Percentiles rank a stretch among this genome's conserved stretches.
Evolutionary conservation across 2,797 vertebrate genomes (phyloP).

Genomic region (Rachycentron canadum): DNA sequence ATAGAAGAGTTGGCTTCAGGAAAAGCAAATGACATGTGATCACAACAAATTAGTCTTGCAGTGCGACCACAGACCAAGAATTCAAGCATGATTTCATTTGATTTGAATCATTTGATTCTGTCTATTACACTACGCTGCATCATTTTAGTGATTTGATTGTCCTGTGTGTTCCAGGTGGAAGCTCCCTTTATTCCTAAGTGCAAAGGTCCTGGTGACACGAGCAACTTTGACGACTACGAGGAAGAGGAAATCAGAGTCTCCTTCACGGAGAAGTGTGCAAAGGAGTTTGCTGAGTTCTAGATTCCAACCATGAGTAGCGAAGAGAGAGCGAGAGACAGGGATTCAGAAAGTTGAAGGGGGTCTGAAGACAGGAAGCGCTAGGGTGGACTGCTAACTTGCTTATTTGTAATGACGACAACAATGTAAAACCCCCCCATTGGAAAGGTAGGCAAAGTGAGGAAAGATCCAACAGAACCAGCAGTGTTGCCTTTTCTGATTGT

Average conservation of each 20-base stretch:
- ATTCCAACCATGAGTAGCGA: conserved; percentile 73
- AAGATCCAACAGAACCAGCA: conserved; percentile 86
- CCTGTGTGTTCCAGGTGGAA: conserved; percentile 86
- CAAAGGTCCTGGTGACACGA: conserved; percentile 95
- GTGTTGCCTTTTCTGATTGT: conserved; percentile 88
- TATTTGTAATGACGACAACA: conserved; percentile 82
- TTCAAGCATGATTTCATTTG: not conserved
- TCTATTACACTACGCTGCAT: not conserved
- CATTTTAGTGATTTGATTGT: conserved; percentile 13
- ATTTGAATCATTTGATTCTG: not conserved
- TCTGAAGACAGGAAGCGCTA: conserved; percentile 68
- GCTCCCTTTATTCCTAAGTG: conserved; percentile 97
- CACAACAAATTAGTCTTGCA: not conserved
- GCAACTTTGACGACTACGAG: conserved; percentile 97
- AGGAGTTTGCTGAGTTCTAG: conserved; percentile 97
- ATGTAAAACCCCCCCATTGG: conserved; percentile 73
- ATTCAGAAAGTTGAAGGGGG: conserved; percentile 72
- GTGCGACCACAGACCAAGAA: not conserved
- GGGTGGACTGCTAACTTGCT: conserved; percentile 84
- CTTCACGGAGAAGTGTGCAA: conserved; percentile 94
- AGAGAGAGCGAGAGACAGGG: conserved; percentile 61
- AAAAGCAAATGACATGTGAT: conserved; percentile 22
- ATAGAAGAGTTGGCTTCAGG: conserved; percentile 2
- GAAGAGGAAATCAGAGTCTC: conserved; percentile 96
- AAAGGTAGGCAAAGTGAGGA: conserved; percentile 75